A percentile compares a stretch with the other conserved stretches of the same genome.
phyloP scores from a whole-genome alignment of 2,113 vertebrate genomes.

The Lepus timidus region DNA sequence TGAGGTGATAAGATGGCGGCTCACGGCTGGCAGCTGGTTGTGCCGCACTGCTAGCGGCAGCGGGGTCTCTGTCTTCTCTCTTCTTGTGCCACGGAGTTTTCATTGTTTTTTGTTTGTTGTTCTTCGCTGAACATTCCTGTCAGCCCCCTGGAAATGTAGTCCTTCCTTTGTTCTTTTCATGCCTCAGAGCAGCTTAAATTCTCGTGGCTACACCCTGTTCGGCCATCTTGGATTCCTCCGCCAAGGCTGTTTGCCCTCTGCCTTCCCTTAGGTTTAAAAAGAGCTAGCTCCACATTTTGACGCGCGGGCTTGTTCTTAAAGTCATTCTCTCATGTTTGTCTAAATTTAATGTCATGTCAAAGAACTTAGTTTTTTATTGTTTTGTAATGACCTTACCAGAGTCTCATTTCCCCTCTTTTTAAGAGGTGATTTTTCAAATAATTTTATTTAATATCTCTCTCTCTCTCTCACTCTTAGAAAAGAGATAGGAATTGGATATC shows the following conservation, averaged over 20 bases:
- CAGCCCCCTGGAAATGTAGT: no score
- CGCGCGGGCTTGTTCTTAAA: not conserved
- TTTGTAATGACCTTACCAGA: not conserved
- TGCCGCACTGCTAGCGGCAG: no score
- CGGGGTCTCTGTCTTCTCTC: no score
- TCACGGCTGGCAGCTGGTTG: no score
- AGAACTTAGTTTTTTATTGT: not conserved
- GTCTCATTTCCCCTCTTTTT: not conserved
- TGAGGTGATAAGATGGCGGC: no score
- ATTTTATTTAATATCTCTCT: not conserved
- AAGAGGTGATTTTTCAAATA: not conserved
- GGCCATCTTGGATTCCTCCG: no score
- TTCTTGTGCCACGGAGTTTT: no score
- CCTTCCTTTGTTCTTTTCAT: no score
- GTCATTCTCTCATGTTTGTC: not conserved
- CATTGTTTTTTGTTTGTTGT: no score
- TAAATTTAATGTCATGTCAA: conserved; percentile 8
- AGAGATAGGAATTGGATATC: not conserved
- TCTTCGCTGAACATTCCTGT: no score
- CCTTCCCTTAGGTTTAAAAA: not conserved
- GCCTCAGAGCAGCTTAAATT: no score
- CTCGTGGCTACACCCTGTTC: no score
- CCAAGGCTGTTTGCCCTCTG: not conserved
- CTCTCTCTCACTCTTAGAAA: not conserved
- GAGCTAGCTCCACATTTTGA: not conserved